These are phyloP conservation scores for Panopea generosa DNA, from an alignment of 2,888 invertebrate genomes.

Conservation along the genomic window DNA sequence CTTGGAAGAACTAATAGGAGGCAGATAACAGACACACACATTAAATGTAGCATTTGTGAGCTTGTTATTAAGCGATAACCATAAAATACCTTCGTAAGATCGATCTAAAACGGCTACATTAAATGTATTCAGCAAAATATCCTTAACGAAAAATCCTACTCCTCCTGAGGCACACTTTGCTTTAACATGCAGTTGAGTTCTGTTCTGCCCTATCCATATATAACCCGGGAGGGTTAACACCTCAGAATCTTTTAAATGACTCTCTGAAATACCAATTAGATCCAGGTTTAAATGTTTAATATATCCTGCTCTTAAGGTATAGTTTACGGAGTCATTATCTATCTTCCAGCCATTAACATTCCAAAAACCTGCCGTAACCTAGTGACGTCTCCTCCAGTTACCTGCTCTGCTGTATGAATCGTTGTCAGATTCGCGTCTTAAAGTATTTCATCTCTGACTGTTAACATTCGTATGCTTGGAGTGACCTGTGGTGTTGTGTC, in stretches of 20 bases:
- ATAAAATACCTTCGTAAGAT: conserved; percentile 21
- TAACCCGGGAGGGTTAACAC: conserved; percentile 19
- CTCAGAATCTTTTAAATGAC: conserved; percentile 19
- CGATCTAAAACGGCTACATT: conserved; percentile 4
- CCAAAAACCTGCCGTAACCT: too few species aligned
- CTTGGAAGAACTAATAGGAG: conserved; percentile 26
- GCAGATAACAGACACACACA: conserved; percentile 43
- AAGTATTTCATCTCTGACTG: background rate
- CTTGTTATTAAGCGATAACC: conserved; percentile 17
- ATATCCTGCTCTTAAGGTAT: conserved; percentile 1
- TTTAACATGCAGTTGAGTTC: conserved; percentile 28
- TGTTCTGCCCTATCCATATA: conserved; percentile 40
- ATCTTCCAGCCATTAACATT: conserved; percentile 9
- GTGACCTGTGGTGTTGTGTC: background rate
- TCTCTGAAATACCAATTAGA: conserved; percentile 32
- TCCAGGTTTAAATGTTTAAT: conserved; percentile 20
- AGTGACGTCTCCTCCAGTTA: too few species aligned
- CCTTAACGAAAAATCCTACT: conserved; percentile 26
- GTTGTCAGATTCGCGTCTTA: too few species aligned
- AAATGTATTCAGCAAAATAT: conserved; percentile 17
- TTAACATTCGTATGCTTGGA: background rate
- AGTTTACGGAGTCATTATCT: background rate
- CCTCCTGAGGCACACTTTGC: conserved; percentile 32
- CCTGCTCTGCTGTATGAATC: too few species aligned
- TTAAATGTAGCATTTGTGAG: background rate